Evolutionary conservation across 1,140 invertebrate species (phyloP).

Genomic region (Harpegnathos saltator): DNA sequence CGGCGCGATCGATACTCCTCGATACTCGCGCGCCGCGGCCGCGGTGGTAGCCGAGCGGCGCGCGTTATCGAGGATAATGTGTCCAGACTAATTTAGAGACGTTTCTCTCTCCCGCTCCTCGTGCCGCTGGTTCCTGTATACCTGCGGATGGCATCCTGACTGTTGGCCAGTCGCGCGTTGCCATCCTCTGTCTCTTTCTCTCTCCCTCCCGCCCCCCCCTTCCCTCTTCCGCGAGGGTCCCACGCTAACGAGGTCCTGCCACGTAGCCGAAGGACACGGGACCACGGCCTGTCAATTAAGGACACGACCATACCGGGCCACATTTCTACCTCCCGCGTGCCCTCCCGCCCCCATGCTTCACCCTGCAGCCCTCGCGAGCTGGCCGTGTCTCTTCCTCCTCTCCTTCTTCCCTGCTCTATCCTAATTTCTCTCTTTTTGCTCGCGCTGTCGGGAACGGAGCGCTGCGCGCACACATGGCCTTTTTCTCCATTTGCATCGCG

Average conservation of each 20-base stretch:
- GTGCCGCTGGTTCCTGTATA: conserved; percentile 76
- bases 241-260: conserved; percentile 85
- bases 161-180: conserved; percentile 74
- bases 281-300: conserved; percentile 86
- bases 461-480: no score
- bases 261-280: conserved; percentile 81
- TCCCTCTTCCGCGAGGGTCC: conserved; percentile 65
- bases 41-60: conserved; percentile 74
- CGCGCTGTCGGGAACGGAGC: conserved; percentile 1
- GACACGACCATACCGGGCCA: conserved; percentile 84
- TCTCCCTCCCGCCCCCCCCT: conserved; percentile 12
- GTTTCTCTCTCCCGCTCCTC: conserved; percentile 71
- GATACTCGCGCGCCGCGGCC: conserved; percentile 72
- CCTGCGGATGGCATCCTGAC: conserved; percentile 82
- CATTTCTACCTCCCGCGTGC: conserved; percentile 80
- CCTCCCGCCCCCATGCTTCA: conserved; percentile 35
- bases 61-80: conserved; percentile 84
- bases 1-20: conserved; percentile 73
- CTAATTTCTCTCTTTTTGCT: conserved; percentile 41
- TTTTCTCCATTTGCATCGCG: conserved; percentile 10
- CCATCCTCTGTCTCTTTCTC: conserved; percentile 34
- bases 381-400: conserved; percentile 31
- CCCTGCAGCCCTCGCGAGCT: conserved; percentile 54
- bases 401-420: conserved; percentile 42
- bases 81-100: conserved; percentile 85